These are phyloP conservation scores for Galerucella calmariensis DNA, from an alignment of 2,888 invertebrate genomes.

Conservation along the genomic window DNA sequence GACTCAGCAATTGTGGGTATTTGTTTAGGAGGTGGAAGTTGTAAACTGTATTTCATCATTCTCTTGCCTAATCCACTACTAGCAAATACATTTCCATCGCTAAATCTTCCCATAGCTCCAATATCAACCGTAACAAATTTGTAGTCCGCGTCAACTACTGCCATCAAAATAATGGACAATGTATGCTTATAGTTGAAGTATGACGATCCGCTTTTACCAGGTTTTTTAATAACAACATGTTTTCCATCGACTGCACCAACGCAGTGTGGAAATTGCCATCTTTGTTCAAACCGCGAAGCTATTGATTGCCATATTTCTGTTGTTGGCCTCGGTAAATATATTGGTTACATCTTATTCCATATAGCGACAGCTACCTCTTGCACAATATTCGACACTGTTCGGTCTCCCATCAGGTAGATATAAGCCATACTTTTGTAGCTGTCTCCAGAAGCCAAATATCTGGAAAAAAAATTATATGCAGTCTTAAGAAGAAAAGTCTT, in stretches of 20 bases:
- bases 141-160: conserved; percentile 49
- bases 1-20: conserved; percentile 19
- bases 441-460: conserved; percentile 37
- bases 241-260: conserved; percentile 53
- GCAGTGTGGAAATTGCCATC: conserved; percentile 52
- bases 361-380: conserved; percentile 52
- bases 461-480: conserved; percentile 21
- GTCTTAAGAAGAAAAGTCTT: neutral
- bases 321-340: conserved; percentile 45
- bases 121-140: conserved; percentile 51
- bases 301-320: conserved; percentile 47
- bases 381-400: conserved; percentile 59
- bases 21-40: conserved; percentile 26
- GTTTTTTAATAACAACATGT: conserved; percentile 50
- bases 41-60: conserved; percentile 27
- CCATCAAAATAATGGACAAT: conserved; percentile 49
- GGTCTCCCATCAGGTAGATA: conserved; percentile 35
- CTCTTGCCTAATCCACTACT: conserved; percentile 43
- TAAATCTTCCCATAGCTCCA: conserved; percentile 48
- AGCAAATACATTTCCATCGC: conserved; percentile 50
- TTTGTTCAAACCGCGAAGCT: conserved; percentile 46
- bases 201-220: conserved; percentile 47
- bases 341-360: conserved; percentile 47
- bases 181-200: conserved; percentile 50
- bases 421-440: conserved; percentile 39